A percentile compares a stretch with the other conserved stretches of the same genome.
Evolutionary conservation across 2,113 vertebrate genomes (phyloP).

Genomic region (Scopus umbretta): DNA sequence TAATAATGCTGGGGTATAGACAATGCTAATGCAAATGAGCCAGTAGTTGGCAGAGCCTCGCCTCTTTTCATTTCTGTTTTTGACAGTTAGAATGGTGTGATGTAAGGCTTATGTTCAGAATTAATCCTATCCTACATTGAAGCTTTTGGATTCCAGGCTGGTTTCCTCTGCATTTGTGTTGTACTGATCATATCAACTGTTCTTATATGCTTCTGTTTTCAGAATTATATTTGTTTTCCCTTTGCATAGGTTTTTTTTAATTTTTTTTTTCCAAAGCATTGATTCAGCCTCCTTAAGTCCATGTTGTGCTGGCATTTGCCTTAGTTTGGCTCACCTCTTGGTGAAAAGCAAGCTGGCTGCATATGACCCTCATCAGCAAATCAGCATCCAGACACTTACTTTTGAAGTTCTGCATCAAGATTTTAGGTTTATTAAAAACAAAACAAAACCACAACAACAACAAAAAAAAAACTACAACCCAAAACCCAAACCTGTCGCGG

Average conservation of each 20-base stretch:
- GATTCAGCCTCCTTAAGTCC: not conserved
- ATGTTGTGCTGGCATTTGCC: not conserved
- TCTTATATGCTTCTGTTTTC: not conserved
- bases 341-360: not conserved
- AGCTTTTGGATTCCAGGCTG: not conserved
- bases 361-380: not conserved
- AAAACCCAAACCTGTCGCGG: too few relatives aligned
- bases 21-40: slow-evolving; percentile 36
- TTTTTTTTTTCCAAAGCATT: not conserved
- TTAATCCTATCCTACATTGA: not conserved
- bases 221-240: not conserved
- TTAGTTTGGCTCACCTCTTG: not conserved
- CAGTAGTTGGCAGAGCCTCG: not conserved
- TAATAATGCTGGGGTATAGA: slow-evolving; percentile 12
- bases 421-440: not conserved
- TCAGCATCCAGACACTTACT: not conserved
- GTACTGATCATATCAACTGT: not conserved
- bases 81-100: slow-evolving; percentile 8
- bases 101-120: not conserved
- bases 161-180: not conserved
- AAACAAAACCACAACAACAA: too few relatives aligned
- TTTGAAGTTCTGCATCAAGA: not conserved
- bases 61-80: slow-evolving; percentile 4
- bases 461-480: too few relatives aligned
- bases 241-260: too few relatives aligned